phyloP scores from a whole-genome alignment of 2,797 vertebrate genomes.

The Sylvilagus floridanus region DNA sequence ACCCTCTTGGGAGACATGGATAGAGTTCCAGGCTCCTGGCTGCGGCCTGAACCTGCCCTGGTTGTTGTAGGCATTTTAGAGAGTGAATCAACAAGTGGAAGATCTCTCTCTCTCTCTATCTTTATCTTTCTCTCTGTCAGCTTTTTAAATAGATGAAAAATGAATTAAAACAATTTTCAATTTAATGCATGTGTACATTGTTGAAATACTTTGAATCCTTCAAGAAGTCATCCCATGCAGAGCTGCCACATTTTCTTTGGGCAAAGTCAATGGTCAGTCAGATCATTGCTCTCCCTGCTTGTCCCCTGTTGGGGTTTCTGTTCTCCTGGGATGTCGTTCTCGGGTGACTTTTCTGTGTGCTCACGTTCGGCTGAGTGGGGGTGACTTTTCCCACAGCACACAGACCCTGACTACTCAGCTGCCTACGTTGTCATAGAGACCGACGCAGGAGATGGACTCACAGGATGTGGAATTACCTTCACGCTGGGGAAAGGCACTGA shows the following conservation, averaged over 20 bases:
- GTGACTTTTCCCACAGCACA: conserved; percentile 87
- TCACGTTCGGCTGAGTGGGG: background rate
- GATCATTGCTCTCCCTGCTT: background rate
- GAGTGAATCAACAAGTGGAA: too few species aligned
- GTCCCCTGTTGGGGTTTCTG: background rate
- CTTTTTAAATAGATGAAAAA: too few species aligned
- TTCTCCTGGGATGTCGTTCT: background rate
- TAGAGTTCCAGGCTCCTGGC: too few species aligned
- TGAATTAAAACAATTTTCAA: too few species aligned
- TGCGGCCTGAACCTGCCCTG: too few species aligned
- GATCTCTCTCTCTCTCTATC: too few species aligned
- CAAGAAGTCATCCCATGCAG: background rate
- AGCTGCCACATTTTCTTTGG: background rate
- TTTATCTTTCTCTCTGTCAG: too few species aligned
- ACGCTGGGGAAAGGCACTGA: conserved; percentile 93
- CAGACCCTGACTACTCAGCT: conserved; percentile 92
- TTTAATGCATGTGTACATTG: too few species aligned
- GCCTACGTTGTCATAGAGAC: conserved; percentile 92
- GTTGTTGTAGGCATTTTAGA: too few species aligned
- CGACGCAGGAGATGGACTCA: conserved; percentile 83
- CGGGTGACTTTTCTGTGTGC: background rate
- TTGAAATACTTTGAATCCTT: background rate
- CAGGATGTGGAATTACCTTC: conserved; percentile 92
- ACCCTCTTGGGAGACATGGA: too few species aligned
- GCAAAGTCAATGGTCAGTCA: background rate